Conservation (phyloP, 1,140 invertebrate genomes). For the Hesperophylax magnus region DNA sequence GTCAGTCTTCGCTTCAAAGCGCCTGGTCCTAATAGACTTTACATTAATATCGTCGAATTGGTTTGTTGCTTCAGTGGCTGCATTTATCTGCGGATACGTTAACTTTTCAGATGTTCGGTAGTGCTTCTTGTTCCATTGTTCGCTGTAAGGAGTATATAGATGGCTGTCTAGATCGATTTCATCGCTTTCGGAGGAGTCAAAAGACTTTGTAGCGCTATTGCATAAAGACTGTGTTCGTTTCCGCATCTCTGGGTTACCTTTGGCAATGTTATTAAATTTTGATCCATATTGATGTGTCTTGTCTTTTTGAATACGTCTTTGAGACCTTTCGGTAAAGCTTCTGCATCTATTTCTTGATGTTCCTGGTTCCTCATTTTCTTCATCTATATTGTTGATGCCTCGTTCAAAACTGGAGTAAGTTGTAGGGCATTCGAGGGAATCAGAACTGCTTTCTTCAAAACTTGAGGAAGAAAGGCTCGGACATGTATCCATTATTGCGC, state of each 20-base stretch:
- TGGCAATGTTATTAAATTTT: background rate
- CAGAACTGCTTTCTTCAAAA: conserved; percentile 4
- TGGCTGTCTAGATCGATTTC: conserved; percentile 47
- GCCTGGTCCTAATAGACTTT: background rate
- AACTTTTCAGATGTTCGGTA: conserved; percentile 43
- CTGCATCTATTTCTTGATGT: conserved; percentile 29
- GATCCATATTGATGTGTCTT: background rate
- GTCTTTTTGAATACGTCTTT: background rate
- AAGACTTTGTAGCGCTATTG: background rate
- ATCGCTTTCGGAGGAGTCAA: conserved; percentile 37
- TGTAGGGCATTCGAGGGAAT: conserved; percentile 3
- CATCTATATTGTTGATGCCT: conserved; percentile 9
- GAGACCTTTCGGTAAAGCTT: conserved; percentile 12
- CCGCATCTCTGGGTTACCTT: background rate
- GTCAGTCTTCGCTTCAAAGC: background rate
- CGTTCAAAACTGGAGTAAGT: conserved; percentile 42
- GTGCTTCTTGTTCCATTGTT: conserved; percentile 53
- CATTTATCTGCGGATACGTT: background rate
- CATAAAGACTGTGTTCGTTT: conserved; percentile 48
- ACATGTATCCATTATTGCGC: background rate
- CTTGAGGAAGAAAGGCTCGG: background rate
- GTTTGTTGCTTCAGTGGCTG: background rate
- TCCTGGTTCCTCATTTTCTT: background rate
- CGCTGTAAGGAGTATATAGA: conserved; percentile 48
- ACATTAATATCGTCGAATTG: background rate